Evolutionary conservation across 2,888 invertebrate species (phyloP), one percentile per base, ranked within the genome.

Genomic region (Xestia rhomboidea): DNA sequence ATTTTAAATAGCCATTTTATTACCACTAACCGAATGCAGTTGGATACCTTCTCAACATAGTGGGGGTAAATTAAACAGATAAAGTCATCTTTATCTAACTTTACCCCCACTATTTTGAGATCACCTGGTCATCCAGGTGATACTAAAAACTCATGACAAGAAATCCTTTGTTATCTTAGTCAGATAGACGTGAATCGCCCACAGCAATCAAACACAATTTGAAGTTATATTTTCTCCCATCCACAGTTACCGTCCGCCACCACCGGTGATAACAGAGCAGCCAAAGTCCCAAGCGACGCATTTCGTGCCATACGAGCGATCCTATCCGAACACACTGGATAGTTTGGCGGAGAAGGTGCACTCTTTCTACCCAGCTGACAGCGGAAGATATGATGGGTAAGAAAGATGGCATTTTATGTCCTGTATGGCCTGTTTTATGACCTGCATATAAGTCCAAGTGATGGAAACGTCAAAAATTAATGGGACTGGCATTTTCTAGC

Each of bases 291-390:
- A 97, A 82, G 97, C 98, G 76, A 98, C 98, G 86, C 96, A 98
- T 91, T 99, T 98, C 94, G 98, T 98, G 83, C 98, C 98, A 11
- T 99, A 99, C 94, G 99, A 99, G 92, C 97, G 99, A 83, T 98
- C 97, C 7, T 98, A 98, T 92, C 98, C 98, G 4, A 99, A 99
- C 70, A 99, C 99, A 1, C 95, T 99, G 87, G 99, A 99, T 93
- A 99, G 99, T 90, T 97, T 99, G 74, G 99, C 99, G 10, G 99
- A 99, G 94, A 99, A 99, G 95, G 99, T 99, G 76, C 99, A 99
- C 94, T 98, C 99, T 73, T 99, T 98, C 94, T 98, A 98, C 92
- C 96, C 96, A 30, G 91, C 94, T 60, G 96, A 96, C 34, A 95
- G 92, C 89, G 93, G 94, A 88, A 94, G 96, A 94, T 96, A 88